A percentile compares a stretch with the other conserved stretches of the same genome.
These are phyloP conservation scores for Pluvialis apricaria DNA, from an alignment of 2,113 vertebrate species.

Conservation along the genomic window DNA sequence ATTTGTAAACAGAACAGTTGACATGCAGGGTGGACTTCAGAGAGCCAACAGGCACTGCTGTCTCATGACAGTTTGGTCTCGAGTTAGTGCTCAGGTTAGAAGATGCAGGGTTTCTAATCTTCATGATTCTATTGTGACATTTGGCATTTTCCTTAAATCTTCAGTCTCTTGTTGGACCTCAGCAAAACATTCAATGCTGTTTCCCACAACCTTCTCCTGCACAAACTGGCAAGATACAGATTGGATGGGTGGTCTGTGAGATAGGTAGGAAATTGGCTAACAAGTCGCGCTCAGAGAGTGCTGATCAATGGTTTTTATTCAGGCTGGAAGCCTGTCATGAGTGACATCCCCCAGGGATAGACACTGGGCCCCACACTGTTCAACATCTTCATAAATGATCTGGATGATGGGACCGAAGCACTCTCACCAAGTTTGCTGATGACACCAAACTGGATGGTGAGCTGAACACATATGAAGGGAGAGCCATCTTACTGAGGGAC, in stretches of 20 bases:
- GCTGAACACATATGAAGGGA: not conserved
- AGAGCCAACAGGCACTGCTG: not conserved
- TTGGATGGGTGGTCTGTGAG: not conserved
- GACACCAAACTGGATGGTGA: not conserved
- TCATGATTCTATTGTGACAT: rapidly evolving
- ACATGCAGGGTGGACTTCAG: not conserved
- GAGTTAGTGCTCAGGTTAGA: not conserved
- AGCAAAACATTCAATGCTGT: not conserved
- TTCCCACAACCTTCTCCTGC: not conserved
- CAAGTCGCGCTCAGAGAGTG: not conserved
- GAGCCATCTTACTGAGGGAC: not conserved
- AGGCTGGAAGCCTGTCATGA: not conserved
- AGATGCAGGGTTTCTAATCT: not conserved
- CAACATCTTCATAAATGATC: not conserved
- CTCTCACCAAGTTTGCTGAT: not conserved
- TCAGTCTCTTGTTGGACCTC: not conserved
- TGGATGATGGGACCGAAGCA: not conserved
- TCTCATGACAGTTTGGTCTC: not conserved
- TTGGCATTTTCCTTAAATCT: not conserved
- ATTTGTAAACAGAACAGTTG: not conserved
- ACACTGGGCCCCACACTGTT: not conserved
- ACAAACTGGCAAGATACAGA: not conserved
- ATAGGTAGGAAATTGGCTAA: not conserved
- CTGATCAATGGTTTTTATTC: not conserved
- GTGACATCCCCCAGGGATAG: not conserved